Percentiles rank a stretch among this genome's conserved stretches.
phyloP scores from a whole-genome alignment of 2,888 invertebrate genomes.

The Hesperia comma region DNA sequence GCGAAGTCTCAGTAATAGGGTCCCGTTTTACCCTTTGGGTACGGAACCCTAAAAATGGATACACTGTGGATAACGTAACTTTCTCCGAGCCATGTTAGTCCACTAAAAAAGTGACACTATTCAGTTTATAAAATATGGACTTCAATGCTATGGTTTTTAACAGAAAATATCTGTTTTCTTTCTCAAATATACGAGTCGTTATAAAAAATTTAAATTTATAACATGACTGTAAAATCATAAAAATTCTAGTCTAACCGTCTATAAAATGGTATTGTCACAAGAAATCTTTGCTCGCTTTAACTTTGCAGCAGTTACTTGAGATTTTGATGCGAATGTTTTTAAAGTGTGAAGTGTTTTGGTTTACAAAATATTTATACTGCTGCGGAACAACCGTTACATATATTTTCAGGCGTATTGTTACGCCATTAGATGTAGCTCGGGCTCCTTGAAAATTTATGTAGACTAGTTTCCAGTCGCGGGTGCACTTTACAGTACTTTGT shows the following conservation, averaged over 20 bases:
- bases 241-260: background rate
- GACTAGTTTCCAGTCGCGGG: slow-evolving; percentile 17
- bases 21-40: too few relatives aligned
- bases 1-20: too few relatives aligned
- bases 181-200: background rate
- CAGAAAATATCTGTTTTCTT: background rate
- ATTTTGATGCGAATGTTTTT: slow-evolving; percentile 56
- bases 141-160: background rate
- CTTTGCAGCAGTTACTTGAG: slow-evolving; percentile 49
- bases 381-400: slow-evolving; percentile 42
- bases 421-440: slow-evolving; percentile 18
- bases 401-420: slow-evolving; percentile 29
- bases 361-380: slow-evolving; percentile 54
- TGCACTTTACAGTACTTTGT: slow-evolving; percentile 10
- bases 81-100: too few relatives aligned
- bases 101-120: too few relatives aligned
- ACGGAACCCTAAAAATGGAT: too few relatives aligned
- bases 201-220: background rate
- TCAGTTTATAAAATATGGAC: background rate
- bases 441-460: slow-evolving; percentile 22
- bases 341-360: slow-evolving; percentile 53
- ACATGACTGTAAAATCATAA: background rate
- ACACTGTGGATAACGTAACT: too few relatives aligned
- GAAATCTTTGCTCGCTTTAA: slow-evolving; percentile 45
- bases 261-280: slow-evolving; percentile 7